Percentiles rank a stretch among this genome's conserved stretches.
Evolutionary conservation across 1,140 invertebrate genomes (phyloP).

Genomic region (Megathymus violae): DNA sequence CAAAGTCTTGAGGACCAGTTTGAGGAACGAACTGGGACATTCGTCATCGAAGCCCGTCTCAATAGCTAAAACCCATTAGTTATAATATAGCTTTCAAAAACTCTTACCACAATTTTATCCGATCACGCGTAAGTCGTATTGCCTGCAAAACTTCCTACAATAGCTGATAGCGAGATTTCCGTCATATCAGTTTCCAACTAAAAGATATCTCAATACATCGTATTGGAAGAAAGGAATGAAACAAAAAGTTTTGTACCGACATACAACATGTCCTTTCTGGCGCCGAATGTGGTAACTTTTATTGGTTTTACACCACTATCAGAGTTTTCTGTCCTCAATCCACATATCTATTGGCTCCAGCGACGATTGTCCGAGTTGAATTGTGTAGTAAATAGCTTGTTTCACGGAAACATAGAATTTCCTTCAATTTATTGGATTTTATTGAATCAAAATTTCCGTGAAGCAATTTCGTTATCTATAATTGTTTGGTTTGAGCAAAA

Average conservation of each 20-base stretch:
- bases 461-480: neutral
- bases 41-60: no score
- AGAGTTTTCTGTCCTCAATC: conserved; percentile 60
- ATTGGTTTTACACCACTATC: conserved; percentile 65
- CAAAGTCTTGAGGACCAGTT: no score
- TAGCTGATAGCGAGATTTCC: conserved; percentile 14
- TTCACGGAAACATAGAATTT: conserved; percentile 63
- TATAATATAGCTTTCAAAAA: no score
- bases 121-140: no score
- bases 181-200: conserved; percentile 29
- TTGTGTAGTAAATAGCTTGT: conserved; percentile 66
- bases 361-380: conserved; percentile 59
- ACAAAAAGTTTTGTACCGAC: conserved; percentile 52
- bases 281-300: conserved; percentile 65
- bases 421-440: conserved; percentile 64
- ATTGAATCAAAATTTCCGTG: conserved; percentile 48
- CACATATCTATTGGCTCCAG: conserved; percentile 62
- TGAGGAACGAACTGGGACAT: no score
- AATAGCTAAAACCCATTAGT: no score
- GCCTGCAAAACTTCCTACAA: no score
- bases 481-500: neutral
- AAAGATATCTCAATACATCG: conserved; percentile 33
- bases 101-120: no score
- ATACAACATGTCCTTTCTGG: conserved; percentile 52
- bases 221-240: conserved; percentile 46